phyloP scores from a whole-genome alignment of 2,888 invertebrate genomes.

The Mythimna ferrago region DNA sequence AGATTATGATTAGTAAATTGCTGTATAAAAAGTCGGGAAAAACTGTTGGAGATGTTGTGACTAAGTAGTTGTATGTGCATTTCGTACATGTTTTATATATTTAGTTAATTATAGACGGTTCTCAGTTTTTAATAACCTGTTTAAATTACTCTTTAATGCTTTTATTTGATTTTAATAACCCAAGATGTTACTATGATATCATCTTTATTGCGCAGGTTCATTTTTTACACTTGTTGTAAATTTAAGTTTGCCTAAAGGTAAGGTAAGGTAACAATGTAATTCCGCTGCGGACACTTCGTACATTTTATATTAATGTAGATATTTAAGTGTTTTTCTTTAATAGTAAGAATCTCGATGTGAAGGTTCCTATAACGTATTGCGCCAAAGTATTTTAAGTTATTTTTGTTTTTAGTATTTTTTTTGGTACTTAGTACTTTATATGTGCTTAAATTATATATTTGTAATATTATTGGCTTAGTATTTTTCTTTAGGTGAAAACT shows the following conservation, averaged over 20 bases:
- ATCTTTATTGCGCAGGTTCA: not conserved
- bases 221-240: not conserved
- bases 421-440: slow-evolving; percentile 35
- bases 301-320: slow-evolving; percentile 3
- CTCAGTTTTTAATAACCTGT: not conserved
- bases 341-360: slow-evolving; percentile 63
- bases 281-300: not conserved
- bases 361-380: slow-evolving; percentile 63
- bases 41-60: not conserved
- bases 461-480: slow-evolving; percentile 1
- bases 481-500: not conserved
- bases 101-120: not conserved
- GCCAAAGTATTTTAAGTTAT: slow-evolving; percentile 68
- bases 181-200: not conserved
- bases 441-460: slow-evolving; percentile 34
- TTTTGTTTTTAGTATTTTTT: slow-evolving; percentile 45
- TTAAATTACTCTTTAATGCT: not conserved
- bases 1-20: not conserved
- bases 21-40: not conserved
- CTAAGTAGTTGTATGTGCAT: not conserved
- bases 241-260: not conserved
- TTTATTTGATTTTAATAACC: not conserved
- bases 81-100: not conserved
- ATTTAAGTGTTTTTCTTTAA: not conserved
- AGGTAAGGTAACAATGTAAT: not conserved